Evolutionary conservation across 2,797 vertebrate genomes (phyloP).

Genomic region (Orestias chungarensis): DNA sequence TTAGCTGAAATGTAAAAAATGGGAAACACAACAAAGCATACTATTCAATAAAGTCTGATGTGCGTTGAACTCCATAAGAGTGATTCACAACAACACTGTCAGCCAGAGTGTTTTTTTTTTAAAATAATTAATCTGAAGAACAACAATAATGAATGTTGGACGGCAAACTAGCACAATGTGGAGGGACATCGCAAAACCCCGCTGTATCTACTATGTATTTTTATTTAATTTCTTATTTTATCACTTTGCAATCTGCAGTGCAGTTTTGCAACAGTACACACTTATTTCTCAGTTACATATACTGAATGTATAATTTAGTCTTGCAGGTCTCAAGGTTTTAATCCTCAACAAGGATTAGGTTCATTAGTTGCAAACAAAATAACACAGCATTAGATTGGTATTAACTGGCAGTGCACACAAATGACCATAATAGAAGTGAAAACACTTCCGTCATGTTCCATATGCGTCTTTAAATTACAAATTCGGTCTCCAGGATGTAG

Average conservation of each 20-base stretch:
- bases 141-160: background rate
- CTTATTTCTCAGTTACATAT: background rate
- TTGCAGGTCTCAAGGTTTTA: background rate
- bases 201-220: no score
- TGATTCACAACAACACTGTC: background rate
- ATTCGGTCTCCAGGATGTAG: background rate
- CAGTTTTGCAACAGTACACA: background rate
- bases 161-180: background rate
- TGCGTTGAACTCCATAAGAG: background rate
- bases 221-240: no score
- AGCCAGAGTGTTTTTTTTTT: no score
- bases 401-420: background rate
- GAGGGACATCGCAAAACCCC: background rate
- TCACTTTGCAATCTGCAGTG: background rate
- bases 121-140: background rate
- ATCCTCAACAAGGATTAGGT: background rate
- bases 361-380: slow-evolving; percentile 1
- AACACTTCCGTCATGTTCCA: background rate
- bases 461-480: slow-evolving; percentile 2
- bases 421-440: background rate
- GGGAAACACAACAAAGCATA: background rate
- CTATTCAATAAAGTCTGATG: background rate
- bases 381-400: background rate
- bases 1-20: background rate
- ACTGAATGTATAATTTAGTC: background rate